Evolutionary conservation across 2,797 vertebrate species (phyloP).

Genomic region (Pampus argenteus): DNA sequence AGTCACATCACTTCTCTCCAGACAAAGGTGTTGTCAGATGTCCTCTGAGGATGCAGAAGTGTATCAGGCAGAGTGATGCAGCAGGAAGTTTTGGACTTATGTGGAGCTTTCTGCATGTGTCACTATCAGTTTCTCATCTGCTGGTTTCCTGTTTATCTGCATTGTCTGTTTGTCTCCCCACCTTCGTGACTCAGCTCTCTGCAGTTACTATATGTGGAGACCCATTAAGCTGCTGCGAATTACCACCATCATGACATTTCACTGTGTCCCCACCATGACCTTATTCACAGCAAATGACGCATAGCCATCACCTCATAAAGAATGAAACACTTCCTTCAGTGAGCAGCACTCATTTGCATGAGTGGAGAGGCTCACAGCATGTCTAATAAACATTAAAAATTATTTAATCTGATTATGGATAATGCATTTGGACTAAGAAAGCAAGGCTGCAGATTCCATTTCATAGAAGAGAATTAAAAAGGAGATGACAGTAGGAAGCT

Average conservation of each 20-base stretch:
- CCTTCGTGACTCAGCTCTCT: constrained; percentile 23
- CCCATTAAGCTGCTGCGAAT: constrained; percentile 28
- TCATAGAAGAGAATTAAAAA: constrained; percentile 13
- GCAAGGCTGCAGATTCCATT: constrained; percentile 9
- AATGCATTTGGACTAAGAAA: constrained; percentile 38
- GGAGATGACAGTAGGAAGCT: constrained; percentile 15
- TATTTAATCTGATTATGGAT: constrained; percentile 54
- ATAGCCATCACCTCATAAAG: constrained; percentile 29
- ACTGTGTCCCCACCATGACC: constrained; percentile 45
- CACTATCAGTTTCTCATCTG: constrained; percentile 22
- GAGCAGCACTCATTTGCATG: constrained; percentile 50
- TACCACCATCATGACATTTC: constrained; percentile 31
- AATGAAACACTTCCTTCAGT: constrained; percentile 28
- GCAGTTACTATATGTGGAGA: constrained; percentile 13
- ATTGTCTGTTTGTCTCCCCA: constrained; percentile 20
- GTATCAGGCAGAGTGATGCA: constrained; percentile 59
- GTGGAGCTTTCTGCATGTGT: constrained; percentile 42
- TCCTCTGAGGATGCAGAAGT: constrained; percentile 70
- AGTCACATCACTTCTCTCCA: constrained; percentile 41
- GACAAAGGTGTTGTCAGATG: constrained; percentile 65
- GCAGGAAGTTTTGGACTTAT: constrained; percentile 46
- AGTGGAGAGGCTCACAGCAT: constrained; percentile 39
- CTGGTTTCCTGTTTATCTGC: constrained; percentile 45
- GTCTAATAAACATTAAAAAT: constrained; percentile 58
- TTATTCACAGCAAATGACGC: constrained; percentile 49